Evolutionary conservation across 2,113 vertebrate genomes (phyloP).

Genomic region (Sorex araneus): DNA sequence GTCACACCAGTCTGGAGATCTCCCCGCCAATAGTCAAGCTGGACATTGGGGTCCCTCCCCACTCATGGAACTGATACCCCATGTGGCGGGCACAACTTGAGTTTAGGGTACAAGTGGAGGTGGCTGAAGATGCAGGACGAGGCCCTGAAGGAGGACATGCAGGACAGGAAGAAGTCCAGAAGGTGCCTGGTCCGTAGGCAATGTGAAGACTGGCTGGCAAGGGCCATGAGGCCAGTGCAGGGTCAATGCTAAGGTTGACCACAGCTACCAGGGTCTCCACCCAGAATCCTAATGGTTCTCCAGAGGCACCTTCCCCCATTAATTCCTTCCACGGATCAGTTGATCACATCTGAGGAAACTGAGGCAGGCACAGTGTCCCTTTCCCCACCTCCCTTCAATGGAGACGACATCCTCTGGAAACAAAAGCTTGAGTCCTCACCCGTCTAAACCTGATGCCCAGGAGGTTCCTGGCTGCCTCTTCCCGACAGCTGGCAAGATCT

Average conservation of each 20-base stretch:
- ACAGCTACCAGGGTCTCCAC: fast-evolving
- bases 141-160: background rate
- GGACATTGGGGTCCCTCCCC: background rate
- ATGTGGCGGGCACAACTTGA: background rate
- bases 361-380: slow-evolving; percentile 62
- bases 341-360: slow-evolving; percentile 43
- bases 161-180: background rate
- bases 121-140: background rate
- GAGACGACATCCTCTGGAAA: background rate
- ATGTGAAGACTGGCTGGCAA: background rate
- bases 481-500: background rate
- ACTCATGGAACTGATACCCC: background rate
- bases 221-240: background rate
- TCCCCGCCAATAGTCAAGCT: background rate
- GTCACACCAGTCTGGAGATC: background rate
- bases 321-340: slow-evolving; percentile 23
- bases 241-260: background rate
- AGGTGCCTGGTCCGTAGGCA: fast-evolving
- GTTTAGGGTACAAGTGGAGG: background rate
- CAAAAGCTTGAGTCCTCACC: background rate
- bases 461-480: background rate
- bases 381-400: too few relatives aligned
- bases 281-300: background rate
- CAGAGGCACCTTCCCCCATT: background rate
- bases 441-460: background rate